Evolutionary conservation across 2,797 vertebrate genomes (phyloP), one percentile per base, ranked within the genome.

Genomic region (Microtus obscurus): DNA sequence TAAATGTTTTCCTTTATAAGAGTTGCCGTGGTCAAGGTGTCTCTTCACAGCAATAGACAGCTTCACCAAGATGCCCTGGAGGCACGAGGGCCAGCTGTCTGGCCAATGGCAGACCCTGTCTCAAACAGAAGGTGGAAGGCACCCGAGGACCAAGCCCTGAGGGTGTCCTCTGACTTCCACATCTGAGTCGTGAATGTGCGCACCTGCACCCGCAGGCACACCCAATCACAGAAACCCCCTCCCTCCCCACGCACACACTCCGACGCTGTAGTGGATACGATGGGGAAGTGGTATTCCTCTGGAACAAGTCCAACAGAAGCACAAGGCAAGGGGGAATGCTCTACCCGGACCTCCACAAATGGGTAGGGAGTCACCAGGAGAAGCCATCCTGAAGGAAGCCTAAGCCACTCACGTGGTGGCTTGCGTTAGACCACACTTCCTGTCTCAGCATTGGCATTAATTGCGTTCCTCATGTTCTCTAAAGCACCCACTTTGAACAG

Each of bases 241-340:
- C 2, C 27, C 17, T 3, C 31, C 27, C 19, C 21, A 45, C 8
- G 45, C 45, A 48, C 45, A 48, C 9, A 0, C 16, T 1, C 2
- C 19, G 4, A n/a, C 1, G 23, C 31, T 85, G 63, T n/a, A 71
- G 65, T 71, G 43, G 74, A 61, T 40, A 73, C 13, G 48, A 45
- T 27, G 34, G 80, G 17, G 37, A 29, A 77, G n/a, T 48, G 21
- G 16, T 87, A 43, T 73, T 78, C 90, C 34, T 63, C 37, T 45
- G 31, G 59, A 65, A 31, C 19, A 45, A n/a, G 43, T 88, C 59
- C 71, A 73, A 5, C 19, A 69, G 37, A 51, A 81, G 11, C 65
- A 43, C 1, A 63, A 25, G 67, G 63, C 37, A 51, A 1, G 27
- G 29, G 17, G 31, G 9, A 4, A 21, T 37, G n/a, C 27, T 95